Conservation (phyloP, 1,140 invertebrate genomes). For the Goniozus legneri region DNA sequence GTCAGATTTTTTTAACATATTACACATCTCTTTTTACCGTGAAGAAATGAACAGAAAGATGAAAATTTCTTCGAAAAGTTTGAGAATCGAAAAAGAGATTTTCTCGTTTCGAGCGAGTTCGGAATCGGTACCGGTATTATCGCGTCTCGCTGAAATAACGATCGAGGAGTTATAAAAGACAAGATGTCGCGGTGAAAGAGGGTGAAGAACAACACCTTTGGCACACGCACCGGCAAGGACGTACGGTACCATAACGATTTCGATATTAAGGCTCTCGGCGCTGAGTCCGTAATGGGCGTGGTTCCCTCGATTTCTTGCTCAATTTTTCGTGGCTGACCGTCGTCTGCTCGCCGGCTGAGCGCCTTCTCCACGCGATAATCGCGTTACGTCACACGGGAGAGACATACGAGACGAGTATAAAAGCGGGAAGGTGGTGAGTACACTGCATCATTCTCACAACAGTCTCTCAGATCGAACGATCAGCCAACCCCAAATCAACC, state of each 20-base stretch:
- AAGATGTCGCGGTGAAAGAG: no score
- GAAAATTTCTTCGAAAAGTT: no score
- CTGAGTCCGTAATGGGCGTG: constrained; percentile 26
- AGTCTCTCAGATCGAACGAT: constrained; percentile 24
- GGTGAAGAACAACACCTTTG: no score
- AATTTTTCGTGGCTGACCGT: constrained; percentile 27
- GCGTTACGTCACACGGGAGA: constrained; percentile 23
- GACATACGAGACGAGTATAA: constrained; percentile 19
- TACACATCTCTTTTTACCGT: no score
- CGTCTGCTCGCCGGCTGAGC: constrained; percentile 29
- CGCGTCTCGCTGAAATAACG: constrained; percentile 8
- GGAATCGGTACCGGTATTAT: constrained; percentile 8
- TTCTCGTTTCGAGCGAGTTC: no score
- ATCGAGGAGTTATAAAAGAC: no score
- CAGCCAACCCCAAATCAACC: constrained; percentile 9
- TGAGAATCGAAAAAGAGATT: no score
- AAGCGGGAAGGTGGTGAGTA: constrained; percentile 26
- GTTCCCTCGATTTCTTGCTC: constrained; percentile 31
- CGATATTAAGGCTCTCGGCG: no score
- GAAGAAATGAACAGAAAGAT: no score
- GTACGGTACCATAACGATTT: no score
- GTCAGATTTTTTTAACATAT: constrained; percentile 4
- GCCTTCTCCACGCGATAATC: no score
- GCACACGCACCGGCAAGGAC: no score
- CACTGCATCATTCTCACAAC: constrained; percentile 27